Base-by-base conservation (phyloP, 2,797 vertebrate species). In the Labroides dimidiatus region DNA sequence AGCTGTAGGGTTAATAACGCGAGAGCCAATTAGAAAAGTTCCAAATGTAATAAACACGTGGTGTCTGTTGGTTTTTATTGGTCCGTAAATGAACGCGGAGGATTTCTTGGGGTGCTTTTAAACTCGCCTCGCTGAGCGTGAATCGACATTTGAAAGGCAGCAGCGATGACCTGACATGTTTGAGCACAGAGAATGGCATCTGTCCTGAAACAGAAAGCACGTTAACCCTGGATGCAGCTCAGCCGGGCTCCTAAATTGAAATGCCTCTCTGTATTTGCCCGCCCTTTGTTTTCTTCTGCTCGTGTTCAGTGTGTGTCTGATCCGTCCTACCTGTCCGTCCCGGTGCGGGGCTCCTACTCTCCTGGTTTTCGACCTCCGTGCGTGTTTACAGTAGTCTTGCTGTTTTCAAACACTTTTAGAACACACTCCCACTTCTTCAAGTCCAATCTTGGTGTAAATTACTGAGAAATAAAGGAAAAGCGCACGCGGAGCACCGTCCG, bases 311-410 rank as follows among this genome's bases (percentile, higher is more conserved):
- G 43, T 60, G 43, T 42, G 45, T 33, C 4, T 10, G 39, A 16
- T 16, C 20, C 50, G 42, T 73, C 77, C 61, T 85, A 88, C 84
- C 82, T 87, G 82, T 72, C 42, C 47, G 69, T 56, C 50, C 44
- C 36, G 2, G 33, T 15, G 53, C 59, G 5, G 19, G 11, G 51
- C 10, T 64, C 67, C 75, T 72, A 67, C 73, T 77, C 67, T 61
- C 13, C 60, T 20, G 23, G 16, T 30, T n/a, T n/a, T n/a, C n/a
- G n/a, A n/a, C n/a, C n/a, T n/a, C n/a, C n/a, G n/a, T n/a, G n/a
- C n/a, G n/a, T n/a, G n/a, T n/a, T n/a, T n/a, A n/a, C n/a, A n/a
- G n/a, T n/a, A n/a, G 12, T 50, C 4, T 57, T 19, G 20, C 61
- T 77, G 57, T 72, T 54, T 69, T 75, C 60, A 53, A 76, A 72